Conservation (phyloP, 2,113 vertebrate species). For the Hypanus sabinus region DNA sequence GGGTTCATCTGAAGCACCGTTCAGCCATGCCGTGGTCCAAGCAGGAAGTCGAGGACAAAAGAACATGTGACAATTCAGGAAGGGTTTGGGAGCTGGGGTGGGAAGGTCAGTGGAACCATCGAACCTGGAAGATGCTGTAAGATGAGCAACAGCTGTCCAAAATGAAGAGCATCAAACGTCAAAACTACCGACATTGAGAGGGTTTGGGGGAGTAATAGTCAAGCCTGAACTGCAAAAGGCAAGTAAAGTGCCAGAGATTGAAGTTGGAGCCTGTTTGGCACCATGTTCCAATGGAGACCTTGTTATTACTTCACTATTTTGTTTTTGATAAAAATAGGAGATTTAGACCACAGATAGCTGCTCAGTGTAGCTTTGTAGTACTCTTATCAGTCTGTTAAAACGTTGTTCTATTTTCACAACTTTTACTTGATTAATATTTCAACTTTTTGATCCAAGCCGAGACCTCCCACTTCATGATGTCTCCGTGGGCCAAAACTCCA, state of each 20-base stretch:
- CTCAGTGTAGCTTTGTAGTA: not conserved
- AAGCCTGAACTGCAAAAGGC: not conserved
- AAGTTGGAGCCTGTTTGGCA: not conserved
- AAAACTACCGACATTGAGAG: no score
- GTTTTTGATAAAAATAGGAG: not conserved
- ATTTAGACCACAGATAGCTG: not conserved
- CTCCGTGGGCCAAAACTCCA: no score
- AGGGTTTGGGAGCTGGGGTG: conserved; percentile 1
- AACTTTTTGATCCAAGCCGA: not conserved
- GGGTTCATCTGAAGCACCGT: not conserved
- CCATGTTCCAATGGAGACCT: not conserved
- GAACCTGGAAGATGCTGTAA: no score
- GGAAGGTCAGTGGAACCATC: accelerated
- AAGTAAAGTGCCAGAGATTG: not conserved
- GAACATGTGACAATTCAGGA: not conserved
- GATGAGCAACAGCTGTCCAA: no score
- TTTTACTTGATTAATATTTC: not conserved
- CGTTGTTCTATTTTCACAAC: not conserved
- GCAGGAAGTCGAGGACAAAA: not conserved
- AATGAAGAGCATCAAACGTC: not conserved
- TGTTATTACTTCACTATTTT: not conserved
- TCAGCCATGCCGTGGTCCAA: not conserved
- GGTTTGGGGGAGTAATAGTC: not conserved
- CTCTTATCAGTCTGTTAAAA: not conserved
- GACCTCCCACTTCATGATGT: not conserved